These are phyloP conservation scores for Pollenia amentaria DNA, from an alignment of 2,888 invertebrate species.

Conservation along the genomic window DNA sequence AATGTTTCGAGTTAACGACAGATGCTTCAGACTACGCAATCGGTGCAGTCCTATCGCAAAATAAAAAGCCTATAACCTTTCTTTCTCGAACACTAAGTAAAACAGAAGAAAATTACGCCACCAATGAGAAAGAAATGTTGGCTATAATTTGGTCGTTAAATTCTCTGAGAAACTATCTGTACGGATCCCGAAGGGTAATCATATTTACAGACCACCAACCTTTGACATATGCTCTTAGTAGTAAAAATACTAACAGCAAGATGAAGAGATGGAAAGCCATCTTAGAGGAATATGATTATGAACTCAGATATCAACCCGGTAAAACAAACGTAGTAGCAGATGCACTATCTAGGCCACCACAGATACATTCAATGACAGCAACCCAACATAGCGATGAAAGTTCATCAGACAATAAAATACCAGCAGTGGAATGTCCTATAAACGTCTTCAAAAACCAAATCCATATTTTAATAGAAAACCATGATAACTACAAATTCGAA, in stretches of 20 bases:
- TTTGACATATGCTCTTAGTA: conserved; percentile 2
- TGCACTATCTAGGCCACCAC: conserved; percentile 16
- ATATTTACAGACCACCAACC: conserved; percentile 1
- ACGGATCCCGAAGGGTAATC: conserved; percentile 10
- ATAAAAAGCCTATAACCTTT: too few relatives aligned
- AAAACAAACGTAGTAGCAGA: conserved; percentile 2
- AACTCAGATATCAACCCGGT: conserved; percentile 1
- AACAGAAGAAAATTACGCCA: too few relatives aligned
- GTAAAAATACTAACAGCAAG: conserved; percentile 5
- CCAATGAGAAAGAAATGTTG: background rate
- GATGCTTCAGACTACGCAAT: background rate
- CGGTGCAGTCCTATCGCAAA: too few relatives aligned
- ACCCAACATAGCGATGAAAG: conserved; percentile 55
- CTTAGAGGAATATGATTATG: background rate
- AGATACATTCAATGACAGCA: conserved; percentile 18
- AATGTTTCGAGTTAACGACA: background rate
- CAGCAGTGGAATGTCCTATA: conserved; percentile 32
- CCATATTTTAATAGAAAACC: conserved; percentile 15
- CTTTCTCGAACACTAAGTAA: too few relatives aligned
- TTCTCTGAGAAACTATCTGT: conserved; percentile 12
- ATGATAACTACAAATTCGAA: conserved; percentile 40
- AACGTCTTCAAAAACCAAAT: conserved; percentile 57
- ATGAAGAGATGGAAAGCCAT: conserved; percentile 11
- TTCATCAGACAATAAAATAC: conserved; percentile 30
- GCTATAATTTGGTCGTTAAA: background rate